phyloP scores from a whole-genome alignment of 2,888 invertebrate species.

The Melipona beecheii region DNA sequence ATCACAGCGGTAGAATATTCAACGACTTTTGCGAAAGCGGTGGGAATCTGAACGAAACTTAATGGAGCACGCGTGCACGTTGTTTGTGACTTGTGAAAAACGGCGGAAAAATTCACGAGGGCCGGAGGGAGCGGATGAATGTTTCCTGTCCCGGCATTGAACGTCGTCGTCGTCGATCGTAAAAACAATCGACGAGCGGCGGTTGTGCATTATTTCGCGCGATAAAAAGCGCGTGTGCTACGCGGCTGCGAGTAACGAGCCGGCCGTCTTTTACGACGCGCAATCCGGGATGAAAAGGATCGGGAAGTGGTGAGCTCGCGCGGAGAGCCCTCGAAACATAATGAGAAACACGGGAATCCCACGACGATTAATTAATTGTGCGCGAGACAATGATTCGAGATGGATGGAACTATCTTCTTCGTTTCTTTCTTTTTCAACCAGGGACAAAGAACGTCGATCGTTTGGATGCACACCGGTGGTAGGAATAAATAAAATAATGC shows the following conservation, averaged over 20 bases:
- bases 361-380: conserved; percentile 5
- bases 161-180: background rate
- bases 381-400: conserved; percentile 23
- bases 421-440: background rate
- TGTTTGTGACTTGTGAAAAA: background rate
- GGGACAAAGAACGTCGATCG: conserved; percentile 36
- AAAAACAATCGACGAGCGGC: conserved; percentile 24
- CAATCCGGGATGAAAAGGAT: background rate
- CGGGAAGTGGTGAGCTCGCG: background rate
- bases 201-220: conserved; percentile 30
- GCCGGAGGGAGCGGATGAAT: too few species aligned
- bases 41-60: conserved; percentile 25
- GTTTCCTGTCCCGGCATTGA: conserved; percentile 7
- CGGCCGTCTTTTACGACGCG: background rate
- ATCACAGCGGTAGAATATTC: conserved; percentile 31
- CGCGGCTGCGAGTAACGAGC: conserved; percentile 1
- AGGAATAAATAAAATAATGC: conserved; percentile 61
- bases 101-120: too few species aligned
- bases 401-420: background rate
- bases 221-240: conserved; percentile 14
- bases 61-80: conserved; percentile 1
- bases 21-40: conserved; percentile 9
- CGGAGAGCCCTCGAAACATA: background rate
- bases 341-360: background rate
- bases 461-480: conserved; percentile 27